Evolutionary conservation across 2,797 vertebrate genomes (phyloP).

Genomic region (Cossypha caffra): DNA sequence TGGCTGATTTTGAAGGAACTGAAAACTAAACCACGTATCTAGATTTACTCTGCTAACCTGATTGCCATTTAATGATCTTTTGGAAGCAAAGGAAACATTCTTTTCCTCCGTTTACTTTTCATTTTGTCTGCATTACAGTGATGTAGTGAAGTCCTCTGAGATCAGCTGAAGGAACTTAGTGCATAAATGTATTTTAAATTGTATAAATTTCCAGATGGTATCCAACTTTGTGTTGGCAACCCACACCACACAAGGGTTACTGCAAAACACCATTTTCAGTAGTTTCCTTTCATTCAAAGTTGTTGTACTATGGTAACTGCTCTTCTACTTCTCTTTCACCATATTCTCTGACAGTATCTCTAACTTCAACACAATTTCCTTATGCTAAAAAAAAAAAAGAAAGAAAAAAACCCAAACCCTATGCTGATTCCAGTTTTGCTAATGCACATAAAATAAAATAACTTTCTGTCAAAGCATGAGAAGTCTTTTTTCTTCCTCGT

Average conservation of each 20-base stretch:
- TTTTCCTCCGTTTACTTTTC: background rate
- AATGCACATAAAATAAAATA: constrained; percentile 36
- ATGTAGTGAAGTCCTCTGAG: background rate
- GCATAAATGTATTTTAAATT: constrained; percentile 11
- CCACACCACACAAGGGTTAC: background rate
- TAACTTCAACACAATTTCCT: background rate
- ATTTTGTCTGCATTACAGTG: background rate
- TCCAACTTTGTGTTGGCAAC: background rate
- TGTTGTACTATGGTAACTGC: background rate
- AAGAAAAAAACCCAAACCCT: background rate
- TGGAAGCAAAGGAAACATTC: background rate
- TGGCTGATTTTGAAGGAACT: background rate
- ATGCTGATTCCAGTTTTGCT: constrained; percentile 7
- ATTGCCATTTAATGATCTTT: background rate
- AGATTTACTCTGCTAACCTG: background rate
- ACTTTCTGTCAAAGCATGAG: background rate
- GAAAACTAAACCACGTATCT: background rate
- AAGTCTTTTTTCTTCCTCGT: background rate
- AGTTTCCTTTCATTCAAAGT: constrained; percentile 3
- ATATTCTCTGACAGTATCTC: constrained; percentile 7
- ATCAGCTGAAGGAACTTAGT: background rate
- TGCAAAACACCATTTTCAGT: background rate
- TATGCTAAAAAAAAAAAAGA: background rate
- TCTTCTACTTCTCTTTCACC: constrained; percentile 4
- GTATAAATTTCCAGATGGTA: constrained; percentile 21